These are phyloP conservation scores for Athrips mouffetella DNA, from an alignment of 2,888 invertebrate genomes.

Conservation along the genomic window DNA sequence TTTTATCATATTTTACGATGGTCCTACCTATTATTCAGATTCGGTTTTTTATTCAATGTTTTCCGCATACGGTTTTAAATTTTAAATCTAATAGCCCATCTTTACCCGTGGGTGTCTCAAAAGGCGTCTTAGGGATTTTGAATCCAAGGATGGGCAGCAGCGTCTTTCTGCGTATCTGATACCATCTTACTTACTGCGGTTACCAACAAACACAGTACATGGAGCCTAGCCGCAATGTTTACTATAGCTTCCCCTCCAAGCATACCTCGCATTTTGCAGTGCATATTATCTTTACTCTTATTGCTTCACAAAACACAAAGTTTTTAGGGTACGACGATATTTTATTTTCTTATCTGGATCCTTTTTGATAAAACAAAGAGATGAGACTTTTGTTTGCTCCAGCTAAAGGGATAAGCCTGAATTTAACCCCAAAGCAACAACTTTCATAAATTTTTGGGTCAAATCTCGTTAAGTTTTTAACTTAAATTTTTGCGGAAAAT, in stretches of 20 bases:
- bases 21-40: slow-evolving; percentile 2
- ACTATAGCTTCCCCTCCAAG: too few relatives aligned
- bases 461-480: background rate
- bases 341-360: slow-evolving; percentile 9
- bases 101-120: too few relatives aligned
- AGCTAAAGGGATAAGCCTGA: slow-evolving; percentile 13
- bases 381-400: slow-evolving; percentile 7
- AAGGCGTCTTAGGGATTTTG: too few relatives aligned
- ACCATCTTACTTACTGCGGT: too few relatives aligned
- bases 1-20: slow-evolving; percentile 8
- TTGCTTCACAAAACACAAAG: too few relatives aligned
- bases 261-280: background rate
- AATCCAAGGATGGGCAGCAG: too few relatives aligned
- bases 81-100: too few relatives aligned
- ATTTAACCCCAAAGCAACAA: slow-evolving; percentile 5
- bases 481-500: background rate
- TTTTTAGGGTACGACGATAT: slow-evolving; percentile 16
- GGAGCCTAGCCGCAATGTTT: too few relatives aligned
- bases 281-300: slow-evolving; percentile 26
- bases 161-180: too few relatives aligned
- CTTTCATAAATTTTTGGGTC: slow-evolving; percentile 4
- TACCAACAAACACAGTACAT: too few relatives aligned
- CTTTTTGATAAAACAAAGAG: slow-evolving; percentile 9
- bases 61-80: too few relatives aligned
- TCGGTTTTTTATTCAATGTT: background rate